Evolutionary conservation across 2,797 vertebrate species (phyloP).

Genomic region (Lycodopsis pacificus): DNA sequence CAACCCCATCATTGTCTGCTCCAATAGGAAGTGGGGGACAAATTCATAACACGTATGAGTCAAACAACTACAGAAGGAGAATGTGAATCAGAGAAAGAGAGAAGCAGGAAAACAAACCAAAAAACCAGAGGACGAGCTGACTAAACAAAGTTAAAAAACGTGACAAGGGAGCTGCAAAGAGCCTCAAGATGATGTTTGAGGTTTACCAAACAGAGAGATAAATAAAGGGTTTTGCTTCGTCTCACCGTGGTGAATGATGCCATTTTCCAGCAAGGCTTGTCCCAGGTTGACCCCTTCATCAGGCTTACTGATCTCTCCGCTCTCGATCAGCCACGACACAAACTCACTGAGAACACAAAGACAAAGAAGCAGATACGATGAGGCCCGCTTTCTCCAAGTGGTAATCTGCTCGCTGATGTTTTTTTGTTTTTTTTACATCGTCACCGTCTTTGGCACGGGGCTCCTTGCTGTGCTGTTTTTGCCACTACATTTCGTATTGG

Average conservation of each 20-base stretch:
- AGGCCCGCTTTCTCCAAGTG: neutral
- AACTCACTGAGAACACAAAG: slow-evolving; percentile 89
- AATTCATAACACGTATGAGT: neutral
- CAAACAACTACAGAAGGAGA: slow-evolving; percentile 12
- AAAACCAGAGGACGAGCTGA: neutral
- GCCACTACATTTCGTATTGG: neutral
- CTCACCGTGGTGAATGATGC: slow-evolving; percentile 99
- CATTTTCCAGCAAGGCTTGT: slow-evolving; percentile 97
- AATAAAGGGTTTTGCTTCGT: neutral
- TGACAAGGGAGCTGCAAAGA: neutral
- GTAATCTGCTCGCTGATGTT: neutral
- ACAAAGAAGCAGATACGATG: slow-evolving; percentile 40
- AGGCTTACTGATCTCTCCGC: slow-evolving; percentile 96
- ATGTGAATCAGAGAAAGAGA: slow-evolving; percentile 24
- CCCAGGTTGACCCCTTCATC: slow-evolving; percentile 98
- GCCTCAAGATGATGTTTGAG: neutral
- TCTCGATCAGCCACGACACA: slow-evolving; percentile 96
- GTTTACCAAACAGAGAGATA: neutral
- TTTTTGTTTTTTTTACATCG: neutral
- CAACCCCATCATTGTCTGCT: neutral
- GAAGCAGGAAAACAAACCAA: neutral
- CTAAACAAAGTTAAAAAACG: neutral
- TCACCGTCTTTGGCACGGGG: neutral
- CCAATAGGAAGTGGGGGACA: neutral
- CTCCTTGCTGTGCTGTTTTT: neutral